These are phyloP conservation scores for Orius insidiosus DNA, from an alignment of 1,140 invertebrate species.

Conservation along the genomic window DNA sequence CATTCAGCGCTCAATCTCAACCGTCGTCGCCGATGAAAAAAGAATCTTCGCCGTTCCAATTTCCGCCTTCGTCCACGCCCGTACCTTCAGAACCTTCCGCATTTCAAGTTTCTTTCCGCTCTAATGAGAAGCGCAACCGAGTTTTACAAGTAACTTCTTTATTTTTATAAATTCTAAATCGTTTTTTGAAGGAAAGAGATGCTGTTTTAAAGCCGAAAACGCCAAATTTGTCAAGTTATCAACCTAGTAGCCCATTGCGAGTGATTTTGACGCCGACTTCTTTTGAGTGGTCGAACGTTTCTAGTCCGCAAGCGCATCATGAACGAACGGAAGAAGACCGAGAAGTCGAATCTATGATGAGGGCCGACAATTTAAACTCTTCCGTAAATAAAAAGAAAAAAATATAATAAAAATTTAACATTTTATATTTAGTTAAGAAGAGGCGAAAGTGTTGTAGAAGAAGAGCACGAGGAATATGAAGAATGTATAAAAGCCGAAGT, in stretches of 20 bases:
- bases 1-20: constrained; percentile 29
- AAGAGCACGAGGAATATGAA: constrained; percentile 21
- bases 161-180: too few relatives aligned
- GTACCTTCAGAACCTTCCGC: constrained; percentile 8
- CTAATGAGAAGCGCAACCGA: too few relatives aligned
- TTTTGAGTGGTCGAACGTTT: constrained; percentile 21
- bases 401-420: too few relatives aligned
- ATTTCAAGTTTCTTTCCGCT: constrained; percentile 4
- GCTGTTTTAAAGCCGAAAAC: too few relatives aligned
- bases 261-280: constrained; percentile 9
- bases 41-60: constrained; percentile 36
- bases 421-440: constrained; percentile 7
- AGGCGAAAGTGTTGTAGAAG: constrained; percentile 20
- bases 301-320: constrained; percentile 5
- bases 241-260: constrained; percentile 19
- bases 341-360: constrained; percentile 18
- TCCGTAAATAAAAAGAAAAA: neutral
- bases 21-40: constrained; percentile 48
- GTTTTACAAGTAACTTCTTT: too few relatives aligned
- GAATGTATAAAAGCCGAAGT: constrained; percentile 30
- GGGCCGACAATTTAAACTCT: constrained; percentile 3
- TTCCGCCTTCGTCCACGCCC: constrained; percentile 20
- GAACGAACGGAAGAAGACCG: constrained; percentile 16
- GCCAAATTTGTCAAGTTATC: neutral
- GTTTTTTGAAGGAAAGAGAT: too few relatives aligned